A percentile compares a stretch with the other conserved stretches of the same genome.
These are phyloP conservation scores for Melanophora roralis DNA, from an alignment of 2,888 invertebrate species.

Conservation along the genomic window DNA sequence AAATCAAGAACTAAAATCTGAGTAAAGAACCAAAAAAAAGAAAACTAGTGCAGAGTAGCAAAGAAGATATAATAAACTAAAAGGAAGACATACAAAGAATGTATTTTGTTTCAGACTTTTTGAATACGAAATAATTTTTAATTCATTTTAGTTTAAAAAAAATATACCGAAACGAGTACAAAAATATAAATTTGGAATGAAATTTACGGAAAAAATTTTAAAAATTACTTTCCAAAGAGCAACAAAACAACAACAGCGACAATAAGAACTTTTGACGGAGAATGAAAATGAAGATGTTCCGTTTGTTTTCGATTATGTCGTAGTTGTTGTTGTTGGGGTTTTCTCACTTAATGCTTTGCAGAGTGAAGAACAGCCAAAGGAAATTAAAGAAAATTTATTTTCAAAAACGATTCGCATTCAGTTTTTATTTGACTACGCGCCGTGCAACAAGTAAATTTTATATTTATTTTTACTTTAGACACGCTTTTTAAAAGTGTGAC, in stretches of 20 bases:
- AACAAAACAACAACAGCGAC: neutral
- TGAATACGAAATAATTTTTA: neutral
- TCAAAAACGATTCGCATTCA: conserved; percentile 60
- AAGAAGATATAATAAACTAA: conserved; percentile 19
- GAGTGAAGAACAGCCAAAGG: conserved; percentile 21
- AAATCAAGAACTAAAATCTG: no score
- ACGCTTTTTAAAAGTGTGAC: neutral
- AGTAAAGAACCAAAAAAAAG: conserved; percentile 8
- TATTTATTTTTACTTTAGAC: neutral
- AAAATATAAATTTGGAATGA: conserved; percentile 46
- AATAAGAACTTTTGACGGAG: neutral
- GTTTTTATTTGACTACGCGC: conserved; percentile 75
- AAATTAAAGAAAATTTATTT: conserved; percentile 41
- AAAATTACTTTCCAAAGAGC: conserved; percentile 37
- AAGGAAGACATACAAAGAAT: conserved; percentile 11
- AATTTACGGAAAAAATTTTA: neutral
- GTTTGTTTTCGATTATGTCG: neutral
- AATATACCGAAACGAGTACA: conserved; percentile 3
- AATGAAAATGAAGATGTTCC: conserved; percentile 29
- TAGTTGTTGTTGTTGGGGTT: conserved; percentile 3
- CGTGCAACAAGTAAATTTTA: conserved; percentile 64
- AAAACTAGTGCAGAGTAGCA: conserved; percentile 44
- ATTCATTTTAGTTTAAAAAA: neutral
- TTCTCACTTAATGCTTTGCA: conserved; percentile 40
- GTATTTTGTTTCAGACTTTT: conserved; percentile 26